Percentiles rank a stretch among this genome's conserved stretches.
Conservation (phyloP, 2,888 invertebrate genomes). For the Drosophila percnosoma region DNA sequence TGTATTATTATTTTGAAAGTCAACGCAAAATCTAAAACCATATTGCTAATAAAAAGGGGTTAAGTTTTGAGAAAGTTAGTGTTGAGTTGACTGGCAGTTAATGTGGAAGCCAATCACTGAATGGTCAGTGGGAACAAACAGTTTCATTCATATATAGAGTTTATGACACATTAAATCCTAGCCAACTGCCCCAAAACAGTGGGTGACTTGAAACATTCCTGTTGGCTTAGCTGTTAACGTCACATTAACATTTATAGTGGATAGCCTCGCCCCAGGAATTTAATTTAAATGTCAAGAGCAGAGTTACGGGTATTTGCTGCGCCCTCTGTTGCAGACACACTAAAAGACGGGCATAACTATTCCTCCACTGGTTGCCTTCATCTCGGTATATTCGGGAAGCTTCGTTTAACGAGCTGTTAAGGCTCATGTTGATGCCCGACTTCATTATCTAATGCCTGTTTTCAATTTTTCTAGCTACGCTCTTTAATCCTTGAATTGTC, state of each 20-base stretch:
- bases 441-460: slow-evolving; percentile 71
- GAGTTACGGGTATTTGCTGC: slow-evolving; percentile 2
- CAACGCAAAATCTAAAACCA: rapidly evolving
- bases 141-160: background rate
- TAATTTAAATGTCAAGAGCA: slow-evolving; percentile 29
- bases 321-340: background rate
- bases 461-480: slow-evolving; percentile 62
- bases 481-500: slow-evolving; percentile 54
- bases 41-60: background rate
- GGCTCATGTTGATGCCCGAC: slow-evolving; percentile 39
- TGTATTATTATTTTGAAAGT: background rate
- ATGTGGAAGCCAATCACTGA: background rate
- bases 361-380: background rate
- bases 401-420: slow-evolving; percentile 64
- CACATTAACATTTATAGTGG: slow-evolving; percentile 34
- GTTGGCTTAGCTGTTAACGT: slow-evolving; percentile 9
- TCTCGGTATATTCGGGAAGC: slow-evolving; percentile 6
- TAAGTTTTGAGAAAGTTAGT: background rate
- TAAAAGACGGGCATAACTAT: slow-evolving; percentile 17
- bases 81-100: background rate
- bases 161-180: background rate
- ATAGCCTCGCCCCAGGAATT: background rate
- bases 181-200: background rate
- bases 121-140: background rate
- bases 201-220: background rate